Evolutionary conservation across 1,140 invertebrate species (phyloP), one percentile per base, ranked within the genome.

Genomic region (Oscheius sp.): DNA sequence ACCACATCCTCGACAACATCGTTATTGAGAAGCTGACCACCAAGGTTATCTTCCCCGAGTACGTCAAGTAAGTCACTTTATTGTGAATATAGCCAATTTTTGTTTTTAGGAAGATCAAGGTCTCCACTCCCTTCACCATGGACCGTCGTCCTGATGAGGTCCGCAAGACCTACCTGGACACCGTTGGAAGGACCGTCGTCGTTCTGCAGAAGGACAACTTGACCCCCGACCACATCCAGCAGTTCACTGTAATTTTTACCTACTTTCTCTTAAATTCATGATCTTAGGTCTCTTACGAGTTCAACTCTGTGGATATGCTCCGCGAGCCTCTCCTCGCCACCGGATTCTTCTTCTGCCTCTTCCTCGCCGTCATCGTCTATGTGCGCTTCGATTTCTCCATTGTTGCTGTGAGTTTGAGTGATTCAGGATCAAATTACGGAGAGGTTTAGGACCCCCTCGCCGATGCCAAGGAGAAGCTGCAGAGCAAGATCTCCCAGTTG

Each of bases 1-100:
- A 99, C 86, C 95, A 98, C 85, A 89, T 99, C 32, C 97, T 91
- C 87, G 94, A 98, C 87, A 93, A 99, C 81, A 94, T 97, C 91
- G 88, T 93, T 46, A 90, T 99, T 66, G 93, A 98, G 81, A 90
- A 97, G 75, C 85, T 94, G n/a, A 87, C 90, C 26, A 89, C 97
- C 1, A 92, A 91, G 82, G 90, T 99, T 45, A 94, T 99, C 80
- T 87, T 99, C 46, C 97, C 97, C 0, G 96, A 99, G 86, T 93
- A 94, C 28, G 89, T 90, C 62, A 86, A 82, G 87, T 88, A 86
- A 83, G 81, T 67, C 26, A 20, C 18, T 36, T 28, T 31, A 20
- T 13, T 2, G 10, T 74, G 59, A 20, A 7, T 76, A 1, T 4
- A n/a, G 61, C 26, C 29, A 35, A 38, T 36, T 3, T 35, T 23